These are phyloP conservation scores for Pristionchus arcanus DNA, from an alignment of 2,888 invertebrate species.

Conservation along the genomic window DNA sequence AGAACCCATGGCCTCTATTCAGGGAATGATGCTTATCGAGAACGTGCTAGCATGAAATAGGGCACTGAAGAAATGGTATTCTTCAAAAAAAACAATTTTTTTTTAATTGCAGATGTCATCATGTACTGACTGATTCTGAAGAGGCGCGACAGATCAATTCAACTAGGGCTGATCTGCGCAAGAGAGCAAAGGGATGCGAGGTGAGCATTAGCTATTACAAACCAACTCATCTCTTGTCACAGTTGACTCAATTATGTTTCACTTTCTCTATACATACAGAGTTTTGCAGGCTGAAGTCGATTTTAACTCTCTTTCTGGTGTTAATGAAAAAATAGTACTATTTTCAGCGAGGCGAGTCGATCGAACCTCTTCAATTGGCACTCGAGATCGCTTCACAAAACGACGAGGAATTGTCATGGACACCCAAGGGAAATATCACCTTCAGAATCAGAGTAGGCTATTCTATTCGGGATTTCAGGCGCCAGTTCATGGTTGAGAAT, in stretches of 20 bases:
- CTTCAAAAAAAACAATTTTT: background rate
- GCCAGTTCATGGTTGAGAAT: background rate
- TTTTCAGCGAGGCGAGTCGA: constrained; percentile 28
- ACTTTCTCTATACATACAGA: background rate
- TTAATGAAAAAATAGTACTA: background rate
- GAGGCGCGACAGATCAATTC: constrained; percentile 62
- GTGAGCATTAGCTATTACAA: constrained; percentile 37
- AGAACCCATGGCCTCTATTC: constrained; percentile 8
- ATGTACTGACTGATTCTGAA: constrained; percentile 60
- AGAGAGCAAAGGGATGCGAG: constrained; percentile 66
- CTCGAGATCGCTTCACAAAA: constrained; percentile 51
- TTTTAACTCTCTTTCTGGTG: no score
- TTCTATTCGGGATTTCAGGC: background rate
- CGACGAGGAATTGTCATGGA: constrained; percentile 61
- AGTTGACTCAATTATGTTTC: constrained; percentile 26
- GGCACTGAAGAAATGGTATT: background rate
- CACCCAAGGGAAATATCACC: constrained; percentile 60
- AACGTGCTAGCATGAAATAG: background rate
- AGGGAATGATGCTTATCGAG: background rate
- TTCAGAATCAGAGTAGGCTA: constrained; percentile 6
- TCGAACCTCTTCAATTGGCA: constrained; percentile 45
- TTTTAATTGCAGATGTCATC: constrained; percentile 66
- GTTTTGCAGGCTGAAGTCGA: no score
- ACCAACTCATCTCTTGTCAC: constrained; percentile 44
- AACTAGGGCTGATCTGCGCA: constrained; percentile 59